These are phyloP conservation scores for Hirtodrosophila confusa DNA, from an alignment of 2,888 invertebrate species.

Conservation along the genomic window DNA sequence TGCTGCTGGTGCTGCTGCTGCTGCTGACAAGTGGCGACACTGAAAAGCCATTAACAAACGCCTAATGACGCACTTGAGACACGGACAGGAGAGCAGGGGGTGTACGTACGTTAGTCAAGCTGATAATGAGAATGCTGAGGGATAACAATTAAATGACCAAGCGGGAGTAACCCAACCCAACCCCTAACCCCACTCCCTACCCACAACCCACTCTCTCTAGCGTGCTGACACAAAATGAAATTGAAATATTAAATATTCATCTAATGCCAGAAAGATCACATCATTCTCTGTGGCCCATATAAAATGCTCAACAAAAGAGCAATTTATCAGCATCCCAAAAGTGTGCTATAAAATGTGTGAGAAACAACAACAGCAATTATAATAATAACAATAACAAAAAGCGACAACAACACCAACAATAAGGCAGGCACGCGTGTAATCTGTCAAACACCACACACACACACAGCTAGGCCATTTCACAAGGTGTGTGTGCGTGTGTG, in stretches of 20 bases:
- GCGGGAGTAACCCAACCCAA: slow-evolving; percentile 23
- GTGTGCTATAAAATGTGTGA: slow-evolving; percentile 63
- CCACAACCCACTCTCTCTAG: too few species aligned
- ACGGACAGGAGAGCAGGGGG: slow-evolving; percentile 16
- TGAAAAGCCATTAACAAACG: slow-evolving; percentile 80
- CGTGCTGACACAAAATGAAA: slow-evolving; percentile 50
- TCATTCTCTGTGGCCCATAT: slow-evolving; percentile 48
- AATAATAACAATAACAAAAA: slow-evolving; percentile 35
- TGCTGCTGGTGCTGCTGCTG: slow-evolving; percentile 17
- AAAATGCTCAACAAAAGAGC: slow-evolving; percentile 66
- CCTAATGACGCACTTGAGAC: slow-evolving; percentile 74
- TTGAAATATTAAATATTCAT: slow-evolving; percentile 76
- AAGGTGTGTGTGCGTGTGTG: slow-evolving; percentile 11
- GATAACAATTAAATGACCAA: slow-evolving; percentile 58
- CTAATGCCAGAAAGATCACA: slow-evolving; percentile 65
- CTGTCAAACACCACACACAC: slow-evolving; percentile 45
- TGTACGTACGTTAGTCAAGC: slow-evolving; percentile 38
- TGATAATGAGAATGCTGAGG: slow-evolving; percentile 57
- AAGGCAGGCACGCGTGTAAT: slow-evolving; percentile 31
- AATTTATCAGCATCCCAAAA: slow-evolving; percentile 76
- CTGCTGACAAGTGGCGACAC: slow-evolving; percentile 59
- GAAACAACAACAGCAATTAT: slow-evolving; percentile 37
- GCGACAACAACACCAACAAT: slow-evolving; percentile 19
- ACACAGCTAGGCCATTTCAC: background rate
- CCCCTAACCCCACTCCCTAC: background rate